Evolutionary conservation across 2,113 vertebrate genomes (phyloP).

Genomic region (Tenrec ecaudatus): DNA sequence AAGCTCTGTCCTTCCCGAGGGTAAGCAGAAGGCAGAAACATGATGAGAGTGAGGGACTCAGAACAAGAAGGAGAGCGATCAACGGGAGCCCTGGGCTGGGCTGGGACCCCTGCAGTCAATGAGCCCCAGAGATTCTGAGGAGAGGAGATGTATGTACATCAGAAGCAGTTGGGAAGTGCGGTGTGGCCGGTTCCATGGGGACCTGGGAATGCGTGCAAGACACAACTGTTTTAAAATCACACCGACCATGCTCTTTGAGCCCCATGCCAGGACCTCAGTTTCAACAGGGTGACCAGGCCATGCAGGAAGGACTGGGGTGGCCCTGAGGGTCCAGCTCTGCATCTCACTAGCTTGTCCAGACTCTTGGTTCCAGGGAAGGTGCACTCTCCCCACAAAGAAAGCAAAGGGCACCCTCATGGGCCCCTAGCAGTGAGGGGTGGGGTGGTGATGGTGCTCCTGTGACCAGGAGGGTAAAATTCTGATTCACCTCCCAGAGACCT

Average conservation of each 20-base stretch:
- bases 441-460: not conserved
- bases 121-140: not conserved
- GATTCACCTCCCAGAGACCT: not conserved
- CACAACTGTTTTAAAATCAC: not conserved
- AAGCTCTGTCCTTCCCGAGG: too few species aligned
- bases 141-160: not conserved
- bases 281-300: not conserved
- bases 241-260: not conserved
- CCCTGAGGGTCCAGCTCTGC: not conserved
- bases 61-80: not conserved
- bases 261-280: not conserved
- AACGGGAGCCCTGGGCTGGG: too few species aligned
- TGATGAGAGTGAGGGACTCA: not conserved
- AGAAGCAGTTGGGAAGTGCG: not conserved
- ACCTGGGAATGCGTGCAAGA: not conserved
- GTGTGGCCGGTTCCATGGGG: rapidly evolving
- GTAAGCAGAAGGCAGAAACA: not conserved
- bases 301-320: not conserved
- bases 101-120: not conserved
- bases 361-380: not conserved
- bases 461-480: not conserved
- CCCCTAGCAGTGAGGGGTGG: conserved; percentile 1
- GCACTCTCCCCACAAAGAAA: not conserved
- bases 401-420: too few species aligned
- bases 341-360: not conserved